phyloP scores from a whole-genome alignment of 2,888 invertebrate species.

The Drosophila parthenogenetica region DNA sequence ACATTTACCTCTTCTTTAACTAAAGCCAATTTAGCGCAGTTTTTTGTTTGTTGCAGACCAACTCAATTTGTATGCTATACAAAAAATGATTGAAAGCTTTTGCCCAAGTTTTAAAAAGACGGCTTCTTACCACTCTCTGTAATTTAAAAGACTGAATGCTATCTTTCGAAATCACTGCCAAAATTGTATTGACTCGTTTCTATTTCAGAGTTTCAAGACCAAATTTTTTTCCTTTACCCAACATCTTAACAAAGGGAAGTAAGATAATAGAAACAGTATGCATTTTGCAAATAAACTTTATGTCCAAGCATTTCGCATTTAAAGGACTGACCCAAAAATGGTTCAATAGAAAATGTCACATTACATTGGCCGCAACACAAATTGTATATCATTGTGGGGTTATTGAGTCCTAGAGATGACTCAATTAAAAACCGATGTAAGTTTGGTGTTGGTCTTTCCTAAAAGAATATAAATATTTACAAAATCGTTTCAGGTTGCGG shows the following conservation, averaged over 20 bases:
- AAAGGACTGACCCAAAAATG: slow-evolving; percentile 13
- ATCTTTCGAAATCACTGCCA: slow-evolving; percentile 8
- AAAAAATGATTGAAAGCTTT: slow-evolving; percentile 12
- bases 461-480: too few relatives aligned
- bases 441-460: too few relatives aligned
- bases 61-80: slow-evolving; percentile 44
- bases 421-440: too few relatives aligned
- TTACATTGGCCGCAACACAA: slow-evolving; percentile 49
- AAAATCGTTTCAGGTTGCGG: too few relatives aligned
- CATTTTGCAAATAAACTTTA: slow-evolving; percentile 53
- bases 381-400: slow-evolving; percentile 50
- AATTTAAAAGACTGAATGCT: slow-evolving; percentile 1
- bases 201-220: slow-evolving; percentile 26
- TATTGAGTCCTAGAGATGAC: not conserved
- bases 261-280: slow-evolving; percentile 20
- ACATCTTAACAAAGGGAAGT: slow-evolving; percentile 24
- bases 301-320: slow-evolving; percentile 56
- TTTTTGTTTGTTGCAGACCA: slow-evolving; percentile 40
- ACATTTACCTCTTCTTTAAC: slow-evolving; percentile 28
- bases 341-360: slow-evolving; percentile 36
- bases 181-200: slow-evolving; percentile 23
- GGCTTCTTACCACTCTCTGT: not conserved
- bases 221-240: slow-evolving; percentile 4
- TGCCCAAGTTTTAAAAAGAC: slow-evolving; percentile 2
- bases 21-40: slow-evolving; percentile 38